phyloP scores from a whole-genome alignment of 2,113 vertebrate species.

The Calidris pugnax region DNA sequence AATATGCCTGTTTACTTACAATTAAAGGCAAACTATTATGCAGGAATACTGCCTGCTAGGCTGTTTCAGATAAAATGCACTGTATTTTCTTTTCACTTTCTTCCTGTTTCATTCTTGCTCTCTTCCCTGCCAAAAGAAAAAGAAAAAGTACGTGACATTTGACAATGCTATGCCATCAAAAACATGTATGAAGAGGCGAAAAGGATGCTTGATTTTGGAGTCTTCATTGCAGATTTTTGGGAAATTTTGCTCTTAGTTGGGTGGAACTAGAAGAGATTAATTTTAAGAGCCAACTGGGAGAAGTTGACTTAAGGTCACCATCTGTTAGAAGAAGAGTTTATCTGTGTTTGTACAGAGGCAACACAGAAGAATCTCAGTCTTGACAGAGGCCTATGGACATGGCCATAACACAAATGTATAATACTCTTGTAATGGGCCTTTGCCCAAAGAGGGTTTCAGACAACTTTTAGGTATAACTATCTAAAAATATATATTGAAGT shows the following conservation, averaged over 20 bases:
- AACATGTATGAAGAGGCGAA: background rate
- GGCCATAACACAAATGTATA: background rate
- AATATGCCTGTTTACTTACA: background rate
- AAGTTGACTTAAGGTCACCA: constrained; percentile 22
- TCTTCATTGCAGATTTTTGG: background rate
- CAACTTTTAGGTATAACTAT: background rate
- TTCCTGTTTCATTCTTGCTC: background rate
- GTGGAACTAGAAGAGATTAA: background rate
- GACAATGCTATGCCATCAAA: background rate
- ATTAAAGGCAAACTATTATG: background rate
- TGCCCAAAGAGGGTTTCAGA: background rate
- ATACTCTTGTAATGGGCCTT: background rate
- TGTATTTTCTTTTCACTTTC: background rate
- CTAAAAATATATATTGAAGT: background rate
- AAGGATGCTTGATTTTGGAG: background rate
- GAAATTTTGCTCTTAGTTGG: background rate
- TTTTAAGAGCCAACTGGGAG: background rate
- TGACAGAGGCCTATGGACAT: background rate
- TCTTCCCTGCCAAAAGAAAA: background rate
- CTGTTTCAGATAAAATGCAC: background rate
- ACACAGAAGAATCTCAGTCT: background rate
- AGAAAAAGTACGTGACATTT: background rate
- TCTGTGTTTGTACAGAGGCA: background rate
- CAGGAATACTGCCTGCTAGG: background rate
- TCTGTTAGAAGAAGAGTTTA: constrained; percentile 19